These are phyloP conservation scores for Ambastaia sidthimunki DNA, from an alignment of 2,797 vertebrate species.

Conservation along the genomic window DNA sequence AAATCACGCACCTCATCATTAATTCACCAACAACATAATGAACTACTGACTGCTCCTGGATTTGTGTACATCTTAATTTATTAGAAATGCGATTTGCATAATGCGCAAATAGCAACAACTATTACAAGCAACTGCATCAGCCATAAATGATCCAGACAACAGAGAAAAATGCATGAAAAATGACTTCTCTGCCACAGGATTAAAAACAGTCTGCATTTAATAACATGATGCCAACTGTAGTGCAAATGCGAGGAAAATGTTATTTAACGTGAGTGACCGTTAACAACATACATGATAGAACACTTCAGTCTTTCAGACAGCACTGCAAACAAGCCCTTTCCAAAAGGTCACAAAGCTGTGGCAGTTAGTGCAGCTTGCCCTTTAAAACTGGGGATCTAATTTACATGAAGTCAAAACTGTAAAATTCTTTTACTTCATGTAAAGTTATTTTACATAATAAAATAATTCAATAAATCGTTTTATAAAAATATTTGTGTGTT, in stretches of 20 bases:
- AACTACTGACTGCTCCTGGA: not conserved
- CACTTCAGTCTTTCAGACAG: conserved; percentile 3
- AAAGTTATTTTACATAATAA: no score
- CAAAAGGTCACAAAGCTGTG: not conserved
- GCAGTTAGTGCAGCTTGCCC: not conserved
- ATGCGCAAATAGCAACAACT: not conserved
- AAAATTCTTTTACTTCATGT: no score
- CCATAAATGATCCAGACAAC: conserved; percentile 11
- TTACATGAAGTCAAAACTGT: conserved; percentile 6
- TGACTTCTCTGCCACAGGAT: not conserved
- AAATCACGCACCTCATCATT: conserved; percentile 1
- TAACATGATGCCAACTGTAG: not conserved
- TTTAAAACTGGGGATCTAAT: conserved; percentile 19
- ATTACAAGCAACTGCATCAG: conserved; percentile 16
- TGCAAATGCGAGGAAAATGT: not conserved
- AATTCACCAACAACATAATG: conserved; percentile 14
- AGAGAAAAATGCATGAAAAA: conserved; percentile 14
- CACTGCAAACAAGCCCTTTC: not conserved
- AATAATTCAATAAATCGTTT: not conserved
- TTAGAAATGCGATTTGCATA: not conserved
- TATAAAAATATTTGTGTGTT: not conserved
- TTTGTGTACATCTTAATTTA: not conserved
- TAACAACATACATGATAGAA: not conserved
- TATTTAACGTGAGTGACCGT: conserved; percentile 16
- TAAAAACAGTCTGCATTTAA: conserved; percentile 3